These are phyloP conservation scores for Asteroscopus sphinx DNA, from an alignment of 2,888 invertebrate genomes.

Conservation along the genomic window DNA sequence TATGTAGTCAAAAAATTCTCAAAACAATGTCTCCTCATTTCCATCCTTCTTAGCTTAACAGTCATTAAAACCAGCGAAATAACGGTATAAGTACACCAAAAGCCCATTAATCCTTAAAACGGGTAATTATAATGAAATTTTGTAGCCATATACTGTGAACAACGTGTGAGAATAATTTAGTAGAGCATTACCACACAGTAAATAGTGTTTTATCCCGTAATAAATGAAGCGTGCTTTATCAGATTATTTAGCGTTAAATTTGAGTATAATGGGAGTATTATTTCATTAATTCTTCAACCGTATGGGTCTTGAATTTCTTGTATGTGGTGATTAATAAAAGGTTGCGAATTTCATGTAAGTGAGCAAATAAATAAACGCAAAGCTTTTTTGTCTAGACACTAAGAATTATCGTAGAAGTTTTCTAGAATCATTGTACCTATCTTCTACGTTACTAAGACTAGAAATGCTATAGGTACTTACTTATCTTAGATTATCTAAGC, in stretches of 20 bases:
- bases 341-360: no score
- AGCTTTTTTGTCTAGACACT: no score
- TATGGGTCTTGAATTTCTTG: conserved; percentile 10
- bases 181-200: conserved; percentile 50
- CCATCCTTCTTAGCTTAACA: conserved; percentile 26
- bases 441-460: no score
- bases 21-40: conserved; percentile 4
- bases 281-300: conserved; percentile 39
- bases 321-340: neutral
- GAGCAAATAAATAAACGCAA: no score
- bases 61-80: conserved; percentile 35
- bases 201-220: conserved; percentile 48
- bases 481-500: no score
- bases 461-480: no score
- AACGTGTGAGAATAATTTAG: conserved; percentile 60
- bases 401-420: no score
- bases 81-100: conserved; percentile 46
- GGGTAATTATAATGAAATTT: conserved; percentile 67
- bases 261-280: conserved; percentile 42
- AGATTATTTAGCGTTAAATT: conserved; percentile 50
- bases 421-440: no score
- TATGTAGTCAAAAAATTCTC: neutral
- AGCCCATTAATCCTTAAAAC: conserved; percentile 63
- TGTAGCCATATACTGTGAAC: conserved; percentile 48
- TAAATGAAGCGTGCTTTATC: conserved; percentile 44